Conservation (phyloP, 2,888 invertebrate genomes). For the Miltochrista miniata region DNA sequence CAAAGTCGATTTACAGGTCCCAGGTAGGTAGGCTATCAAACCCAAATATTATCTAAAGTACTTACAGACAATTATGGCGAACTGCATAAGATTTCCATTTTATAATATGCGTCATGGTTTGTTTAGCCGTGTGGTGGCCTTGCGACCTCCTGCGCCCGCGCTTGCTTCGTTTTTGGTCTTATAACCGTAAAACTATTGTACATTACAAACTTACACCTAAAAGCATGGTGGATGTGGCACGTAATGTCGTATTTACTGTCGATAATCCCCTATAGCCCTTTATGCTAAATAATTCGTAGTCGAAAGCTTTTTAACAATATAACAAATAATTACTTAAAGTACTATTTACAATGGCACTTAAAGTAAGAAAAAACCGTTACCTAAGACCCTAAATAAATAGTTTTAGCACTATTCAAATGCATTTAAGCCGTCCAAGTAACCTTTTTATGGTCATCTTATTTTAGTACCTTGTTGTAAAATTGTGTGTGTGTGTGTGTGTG, state of each 20-base stretch:
- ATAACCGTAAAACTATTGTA: neutral
- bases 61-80: too few relatives aligned
- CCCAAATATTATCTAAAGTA: too few relatives aligned
- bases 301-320: conserved; percentile 10
- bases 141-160: too few relatives aligned
- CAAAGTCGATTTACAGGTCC: too few relatives aligned
- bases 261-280: neutral
- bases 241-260: neutral
- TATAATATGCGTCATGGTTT: too few relatives aligned
- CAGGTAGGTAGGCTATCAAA: too few relatives aligned
- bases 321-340: conserved; percentile 3
- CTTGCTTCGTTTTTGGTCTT: neutral
- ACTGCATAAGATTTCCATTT: too few relatives aligned
- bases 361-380: conserved; percentile 16
- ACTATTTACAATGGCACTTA: conserved; percentile 25
- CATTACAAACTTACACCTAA: neutral
- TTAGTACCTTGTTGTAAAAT: conserved; percentile 56
- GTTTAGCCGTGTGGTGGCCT: too few relatives aligned
- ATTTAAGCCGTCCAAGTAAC: neutral
- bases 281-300: neutral
- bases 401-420: conserved; percentile 1
- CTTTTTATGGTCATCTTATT: conserved; percentile 9
- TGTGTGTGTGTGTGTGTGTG: too few relatives aligned
- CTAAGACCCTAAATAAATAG: conserved; percentile 26
- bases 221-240: neutral